Percentiles rank a stretch among this genome's conserved stretches.
These are phyloP conservation scores for Chaetogeoica ovagalla DNA, from an alignment of 2,888 invertebrate species.

Conservation along the genomic window DNA sequence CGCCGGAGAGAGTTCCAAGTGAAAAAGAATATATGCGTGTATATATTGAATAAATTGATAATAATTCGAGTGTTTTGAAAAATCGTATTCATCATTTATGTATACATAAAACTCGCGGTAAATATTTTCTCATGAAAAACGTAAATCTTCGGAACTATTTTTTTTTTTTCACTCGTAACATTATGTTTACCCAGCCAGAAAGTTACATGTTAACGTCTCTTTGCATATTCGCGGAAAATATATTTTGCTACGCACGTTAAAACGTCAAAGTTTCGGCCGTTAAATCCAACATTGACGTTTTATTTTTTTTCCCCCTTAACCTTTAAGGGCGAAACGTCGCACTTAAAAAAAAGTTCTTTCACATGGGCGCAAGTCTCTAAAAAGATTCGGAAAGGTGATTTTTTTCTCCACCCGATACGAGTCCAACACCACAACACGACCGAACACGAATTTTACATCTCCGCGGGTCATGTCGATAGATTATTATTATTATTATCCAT, in stretches of 20 bases:
- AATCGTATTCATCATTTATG: no score
- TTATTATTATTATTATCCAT: slow-evolving; percentile 31
- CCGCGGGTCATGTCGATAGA: slow-evolving; percentile 22
- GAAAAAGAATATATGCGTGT: no score
- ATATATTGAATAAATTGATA: no score
- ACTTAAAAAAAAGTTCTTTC: slow-evolving; percentile 32
- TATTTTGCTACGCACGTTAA: slow-evolving; percentile 28
- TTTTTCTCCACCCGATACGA: slow-evolving; percentile 13
- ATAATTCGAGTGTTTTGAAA: no score
- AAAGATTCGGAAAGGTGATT: slow-evolving; percentile 26
- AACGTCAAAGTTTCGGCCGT: slow-evolving; percentile 46
- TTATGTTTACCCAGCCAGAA: slow-evolving; percentile 42
- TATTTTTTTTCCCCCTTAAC: slow-evolving; percentile 25
- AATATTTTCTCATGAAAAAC: not conserved
- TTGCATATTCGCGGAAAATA: slow-evolving; percentile 39
- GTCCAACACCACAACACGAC: not conserved
- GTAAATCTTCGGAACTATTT: slow-evolving; percentile 1
- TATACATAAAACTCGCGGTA: not conserved
- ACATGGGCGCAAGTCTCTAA: slow-evolving; percentile 11
- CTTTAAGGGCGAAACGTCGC: slow-evolving; percentile 20
- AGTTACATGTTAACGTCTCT: slow-evolving; percentile 47
- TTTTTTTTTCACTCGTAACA: slow-evolving; percentile 17
- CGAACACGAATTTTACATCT: slow-evolving; percentile 33
- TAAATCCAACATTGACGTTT: slow-evolving; percentile 24
- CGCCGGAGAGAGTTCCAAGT: no score